A percentile compares a stretch with the other conserved stretches of the same genome.
Evolutionary conservation across 53 echinoderm and acorn worm genomes (phyloP).

Genomic region (Zoroaster sp.): DNA sequence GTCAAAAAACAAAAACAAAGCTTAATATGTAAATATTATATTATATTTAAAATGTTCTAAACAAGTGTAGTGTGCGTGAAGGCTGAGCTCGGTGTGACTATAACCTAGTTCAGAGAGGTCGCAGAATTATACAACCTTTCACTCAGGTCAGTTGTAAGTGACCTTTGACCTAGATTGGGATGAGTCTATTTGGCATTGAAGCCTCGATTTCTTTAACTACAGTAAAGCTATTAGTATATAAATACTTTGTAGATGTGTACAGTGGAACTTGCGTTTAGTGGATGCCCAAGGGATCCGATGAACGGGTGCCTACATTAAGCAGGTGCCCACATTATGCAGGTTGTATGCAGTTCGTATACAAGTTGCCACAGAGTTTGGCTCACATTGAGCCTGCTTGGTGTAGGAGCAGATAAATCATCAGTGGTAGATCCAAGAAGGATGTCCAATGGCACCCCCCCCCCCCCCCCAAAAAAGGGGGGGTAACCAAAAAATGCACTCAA

Average conservation of each 20-base stretch:
- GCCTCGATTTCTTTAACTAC: slow-evolving; percentile 23
- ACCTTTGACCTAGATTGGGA: slow-evolving; percentile 42
- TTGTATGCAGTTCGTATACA: background rate
- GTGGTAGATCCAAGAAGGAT: too few relatives aligned
- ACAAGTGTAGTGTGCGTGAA: slow-evolving; percentile 33
- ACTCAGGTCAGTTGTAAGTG: background rate
- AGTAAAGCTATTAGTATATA: background rate
- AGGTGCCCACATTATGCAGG: background rate
- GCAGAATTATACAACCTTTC: background rate
- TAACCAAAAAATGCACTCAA: too few relatives aligned
- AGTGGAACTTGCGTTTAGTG: background rate
- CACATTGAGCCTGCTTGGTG: background rate
- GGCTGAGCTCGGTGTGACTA: slow-evolving; percentile 32
- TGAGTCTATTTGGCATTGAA: slow-evolving; percentile 33
- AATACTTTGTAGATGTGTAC: background rate
- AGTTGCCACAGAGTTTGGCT: too few relatives aligned
- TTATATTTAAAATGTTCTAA: background rate
- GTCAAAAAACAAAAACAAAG: background rate
- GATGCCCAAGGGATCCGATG: too few relatives aligned
- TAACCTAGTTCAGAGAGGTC: slow-evolving; percentile 36
- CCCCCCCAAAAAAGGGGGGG: too few relatives aligned
- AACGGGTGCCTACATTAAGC: background rate
- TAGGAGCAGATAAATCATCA: background rate
- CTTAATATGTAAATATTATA: background rate
- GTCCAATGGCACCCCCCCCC: too few relatives aligned